These are phyloP conservation scores for Amblyjoppa fuscipennis DNA, from an alignment of 2,888 invertebrate species.

Conservation along the genomic window DNA sequence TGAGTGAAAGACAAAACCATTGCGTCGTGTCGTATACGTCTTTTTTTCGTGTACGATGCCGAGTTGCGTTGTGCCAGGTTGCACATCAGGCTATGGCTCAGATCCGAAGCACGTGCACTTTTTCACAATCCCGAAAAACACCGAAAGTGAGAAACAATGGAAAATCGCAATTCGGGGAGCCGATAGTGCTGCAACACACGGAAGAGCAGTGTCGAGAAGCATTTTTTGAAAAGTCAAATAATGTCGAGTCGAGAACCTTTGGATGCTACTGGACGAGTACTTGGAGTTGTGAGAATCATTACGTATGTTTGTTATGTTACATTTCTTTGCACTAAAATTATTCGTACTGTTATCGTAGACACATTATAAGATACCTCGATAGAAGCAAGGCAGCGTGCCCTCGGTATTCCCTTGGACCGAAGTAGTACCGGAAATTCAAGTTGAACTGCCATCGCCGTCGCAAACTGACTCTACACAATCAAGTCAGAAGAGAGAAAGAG, in stretches of 20 bases:
- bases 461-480: not conserved
- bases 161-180: slow-evolving; percentile 34
- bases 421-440: not conserved
- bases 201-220: slow-evolving; percentile 35
- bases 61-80: slow-evolving; percentile 39
- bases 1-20: not conserved
- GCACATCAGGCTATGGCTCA: slow-evolving; percentile 59
- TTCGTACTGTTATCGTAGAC: slow-evolving; percentile 6
- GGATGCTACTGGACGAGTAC: slow-evolving; percentile 28
- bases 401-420: slow-evolving; percentile 57
- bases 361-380: slow-evolving; percentile 47
- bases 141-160: slow-evolving; percentile 36
- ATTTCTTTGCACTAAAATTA: slow-evolving; percentile 18
- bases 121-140: slow-evolving; percentile 40
- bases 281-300: slow-evolving; percentile 42
- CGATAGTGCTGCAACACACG: slow-evolving; percentile 18
- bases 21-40: not conserved
- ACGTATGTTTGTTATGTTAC: slow-evolving; percentile 11
- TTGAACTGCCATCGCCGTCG: not conserved
- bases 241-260: slow-evolving; percentile 29
- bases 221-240: slow-evolving; percentile 15
- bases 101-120: slow-evolving; percentile 58
- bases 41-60: slow-evolving; percentile 36
- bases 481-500: not conserved
- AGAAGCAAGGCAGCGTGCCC: slow-evolving; percentile 49